Base-by-base conservation (phyloP, 2,113 vertebrate species). In the Pseudolaguvia tuberculata region DNA sequence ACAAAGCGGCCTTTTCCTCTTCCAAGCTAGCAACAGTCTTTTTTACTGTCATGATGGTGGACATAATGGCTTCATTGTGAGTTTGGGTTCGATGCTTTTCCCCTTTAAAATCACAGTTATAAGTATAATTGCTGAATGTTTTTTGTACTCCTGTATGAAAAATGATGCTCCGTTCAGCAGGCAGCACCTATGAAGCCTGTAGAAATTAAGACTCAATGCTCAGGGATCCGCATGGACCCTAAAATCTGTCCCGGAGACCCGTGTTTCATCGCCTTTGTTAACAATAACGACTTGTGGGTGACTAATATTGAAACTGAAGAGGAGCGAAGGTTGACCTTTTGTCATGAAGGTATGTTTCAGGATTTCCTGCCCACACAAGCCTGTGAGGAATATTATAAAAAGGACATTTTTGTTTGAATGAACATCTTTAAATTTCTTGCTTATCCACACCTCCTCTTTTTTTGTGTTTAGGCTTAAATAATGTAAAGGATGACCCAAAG, bases 21-120 rank as follows among this genome's bases (percentile, higher is more conserved):
- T 99, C 88, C 96, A 98, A 90, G 96, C 96, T 85, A 97, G 93
- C 90, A 98, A 96, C 79, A 98, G 96, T 88, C 94, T 99, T 81
- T 99, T 97, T 83, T 95, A 96, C 73, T 99, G 96, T 81, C 91
- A 92, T 13, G 96, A 99, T 0, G 96, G 96, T 0, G 94, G 94
- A 83, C 92, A 91, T 85, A 97, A 97, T 0, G 93, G 95, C 12
- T 98, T 98, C 88, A 94, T 96, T 77, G 96, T 99, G 91, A 94
- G 95, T 86, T 35, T 11, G 39, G n/a, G 17, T 74, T 63, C 66
- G 11, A 3, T 59, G 31, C 27, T 61, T 25, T 62, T 6, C 1
- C 18, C 6, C 1, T 2, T 12, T 7, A n/a, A 8, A 18, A 21
- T 5, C 11, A 42, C 9, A 2, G 5, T 50, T 65, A 53, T 6